Conservation (phyloP, 2,888 invertebrate genomes). For the Schrankia costaestrigalis region DNA sequence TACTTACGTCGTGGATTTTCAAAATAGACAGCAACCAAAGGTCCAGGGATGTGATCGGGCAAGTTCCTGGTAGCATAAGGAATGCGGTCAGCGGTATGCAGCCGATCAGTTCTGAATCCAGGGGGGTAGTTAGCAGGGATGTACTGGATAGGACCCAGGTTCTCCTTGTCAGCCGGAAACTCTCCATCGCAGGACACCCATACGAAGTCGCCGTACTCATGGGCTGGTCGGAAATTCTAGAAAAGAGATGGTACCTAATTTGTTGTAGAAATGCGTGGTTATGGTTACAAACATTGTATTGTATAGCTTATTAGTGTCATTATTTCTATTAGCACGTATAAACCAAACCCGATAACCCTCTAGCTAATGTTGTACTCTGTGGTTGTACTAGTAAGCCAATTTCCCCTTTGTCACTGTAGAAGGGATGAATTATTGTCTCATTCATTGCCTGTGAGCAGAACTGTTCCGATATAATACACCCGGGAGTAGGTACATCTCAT, state of each 20-base stretch:
- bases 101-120: constrained; percentile 68
- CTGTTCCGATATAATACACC: no score
- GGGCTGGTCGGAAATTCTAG: constrained; percentile 55
- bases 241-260: not conserved
- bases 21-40: constrained; percentile 62
- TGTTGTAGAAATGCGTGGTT: not conserved
- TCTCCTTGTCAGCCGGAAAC: constrained; percentile 87
- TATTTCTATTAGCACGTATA: no score
- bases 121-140: constrained; percentile 82
- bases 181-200: constrained; percentile 93
- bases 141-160: constrained; percentile 86
- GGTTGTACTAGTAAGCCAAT: no score
- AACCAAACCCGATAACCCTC: no score
- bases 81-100: constrained; percentile 67
- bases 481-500: no score
- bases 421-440: no score
- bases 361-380: no score
- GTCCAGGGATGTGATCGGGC: constrained; percentile 60
- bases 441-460: no score
- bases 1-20: constrained; percentile 67
- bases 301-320: not conserved
- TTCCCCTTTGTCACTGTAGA: no score
- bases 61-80: constrained; percentile 51
- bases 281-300: not conserved
- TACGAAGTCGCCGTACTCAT: constrained; percentile 80